phyloP scores from a whole-genome alignment of 2,113 vertebrate species.

The Prionailurus viverrinus region DNA sequence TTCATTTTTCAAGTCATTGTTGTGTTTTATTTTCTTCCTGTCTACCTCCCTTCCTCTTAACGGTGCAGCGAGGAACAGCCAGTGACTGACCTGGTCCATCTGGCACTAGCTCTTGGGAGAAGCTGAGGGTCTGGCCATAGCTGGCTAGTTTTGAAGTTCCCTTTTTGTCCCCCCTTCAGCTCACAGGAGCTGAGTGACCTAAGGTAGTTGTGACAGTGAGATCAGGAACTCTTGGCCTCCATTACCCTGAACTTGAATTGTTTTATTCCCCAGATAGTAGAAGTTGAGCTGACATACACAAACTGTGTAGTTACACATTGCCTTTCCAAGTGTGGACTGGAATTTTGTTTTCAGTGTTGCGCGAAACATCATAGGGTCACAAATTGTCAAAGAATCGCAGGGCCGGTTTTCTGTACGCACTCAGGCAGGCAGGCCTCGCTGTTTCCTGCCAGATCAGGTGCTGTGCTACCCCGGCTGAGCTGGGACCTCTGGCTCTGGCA shows the following conservation, averaged over 20 bases:
- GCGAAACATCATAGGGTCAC: background rate
- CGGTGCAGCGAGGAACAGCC: background rate
- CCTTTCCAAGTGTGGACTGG: background rate
- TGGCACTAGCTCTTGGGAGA: constrained; percentile 71
- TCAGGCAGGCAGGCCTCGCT: background rate
- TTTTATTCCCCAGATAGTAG: background rate
- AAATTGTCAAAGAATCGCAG: background rate
- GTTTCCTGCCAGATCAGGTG: background rate
- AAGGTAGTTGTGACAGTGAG: background rate
- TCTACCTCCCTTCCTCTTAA: background rate
- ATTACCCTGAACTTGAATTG: background rate
- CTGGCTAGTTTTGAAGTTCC: constrained; percentile 48
- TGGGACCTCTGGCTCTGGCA: background rate
- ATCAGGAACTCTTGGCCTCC: background rate
- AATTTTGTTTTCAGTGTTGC: background rate
- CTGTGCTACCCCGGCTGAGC: background rate
- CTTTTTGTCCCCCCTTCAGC: constrained; percentile 51
- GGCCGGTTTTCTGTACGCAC: background rate
- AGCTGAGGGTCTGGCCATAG: constrained; percentile 42
- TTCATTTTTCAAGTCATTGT: background rate
- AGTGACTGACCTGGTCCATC: background rate
- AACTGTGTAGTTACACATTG: background rate
- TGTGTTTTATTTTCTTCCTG: background rate
- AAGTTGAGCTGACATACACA: background rate
- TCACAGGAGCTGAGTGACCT: background rate